Evolutionary conservation across 2,113 vertebrate genomes (phyloP).

Genomic region (Brienomyrus longianalis): DNA sequence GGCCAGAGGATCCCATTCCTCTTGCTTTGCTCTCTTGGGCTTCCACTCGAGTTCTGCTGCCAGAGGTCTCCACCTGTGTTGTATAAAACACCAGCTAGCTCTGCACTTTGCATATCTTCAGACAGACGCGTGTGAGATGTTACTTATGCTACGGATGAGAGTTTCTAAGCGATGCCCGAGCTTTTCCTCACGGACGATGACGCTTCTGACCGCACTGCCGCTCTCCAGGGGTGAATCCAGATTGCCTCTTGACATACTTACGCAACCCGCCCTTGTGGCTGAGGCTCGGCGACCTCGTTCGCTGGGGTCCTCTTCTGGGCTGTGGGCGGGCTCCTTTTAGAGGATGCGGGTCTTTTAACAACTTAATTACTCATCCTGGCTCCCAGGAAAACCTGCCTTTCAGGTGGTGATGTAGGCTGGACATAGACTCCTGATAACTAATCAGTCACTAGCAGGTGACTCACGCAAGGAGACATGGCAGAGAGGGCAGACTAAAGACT

Average conservation of each 20-base stretch:
- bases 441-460: constrained; percentile 41
- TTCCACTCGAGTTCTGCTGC: background rate
- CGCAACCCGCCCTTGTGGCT: constrained; percentile 29
- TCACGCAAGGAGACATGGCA: constrained; percentile 31
- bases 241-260: constrained; percentile 30
- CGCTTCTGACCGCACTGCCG: too few relatives aligned
- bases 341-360: constrained; percentile 26
- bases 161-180: background rate
- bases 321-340: constrained; percentile 8
- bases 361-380: constrained; percentile 40
- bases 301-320: constrained; percentile 26
- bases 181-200: background rate
- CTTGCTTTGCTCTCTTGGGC: background rate
- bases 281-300: constrained; percentile 25
- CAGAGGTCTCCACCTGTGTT: background rate
- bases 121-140: background rate
- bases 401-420: constrained; percentile 15
- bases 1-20: background rate
- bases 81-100: background rate
- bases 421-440: constrained; percentile 21
- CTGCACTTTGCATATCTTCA: background rate
- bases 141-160: background rate
- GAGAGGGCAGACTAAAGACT: constrained; percentile 22
- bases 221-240: background rate
- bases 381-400: constrained; percentile 24